A percentile compares a stretch with the other conserved stretches of the same genome.
These are phyloP conservation scores for Nesoenas mayeri DNA, from an alignment of 2,113 vertebrate species.

Conservation along the genomic window DNA sequence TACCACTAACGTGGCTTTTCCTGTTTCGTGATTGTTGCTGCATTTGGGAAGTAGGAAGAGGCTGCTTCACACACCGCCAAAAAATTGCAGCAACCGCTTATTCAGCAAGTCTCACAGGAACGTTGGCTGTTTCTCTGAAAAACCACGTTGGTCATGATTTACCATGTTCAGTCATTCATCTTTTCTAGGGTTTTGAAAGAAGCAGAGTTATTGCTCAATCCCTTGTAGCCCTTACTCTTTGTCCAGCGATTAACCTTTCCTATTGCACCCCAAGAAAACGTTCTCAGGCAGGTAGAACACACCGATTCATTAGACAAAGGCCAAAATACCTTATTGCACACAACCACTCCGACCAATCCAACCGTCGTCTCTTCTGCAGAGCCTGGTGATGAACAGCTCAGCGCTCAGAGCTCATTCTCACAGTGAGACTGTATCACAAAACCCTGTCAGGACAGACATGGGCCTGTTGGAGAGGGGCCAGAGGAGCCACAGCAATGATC, in stretches of 20 bases:
- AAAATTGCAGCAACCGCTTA: conserved; percentile 21
- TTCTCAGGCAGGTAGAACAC: not conserved
- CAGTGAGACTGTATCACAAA: not conserved
- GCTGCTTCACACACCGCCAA: not conserved
- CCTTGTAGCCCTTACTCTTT: not conserved
- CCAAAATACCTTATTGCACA: not conserved
- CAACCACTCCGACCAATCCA: not conserved
- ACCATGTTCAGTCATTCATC: conserved; percentile 31
- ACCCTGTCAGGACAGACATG: too few relatives aligned
- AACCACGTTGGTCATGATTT: not conserved
- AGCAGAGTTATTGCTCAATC: not conserved
- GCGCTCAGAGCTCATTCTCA: not conserved
- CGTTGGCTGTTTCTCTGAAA: not conserved
- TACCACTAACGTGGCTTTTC: not conserved
- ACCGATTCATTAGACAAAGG: not conserved
- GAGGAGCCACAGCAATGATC: too few relatives aligned
- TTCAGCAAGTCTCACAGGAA: conserved; percentile 22
- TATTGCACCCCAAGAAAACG: not conserved
- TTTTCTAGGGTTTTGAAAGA: conserved; percentile 20
- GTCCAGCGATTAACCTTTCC: not conserved
- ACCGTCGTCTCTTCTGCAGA: not conserved
- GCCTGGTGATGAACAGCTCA: accelerated
- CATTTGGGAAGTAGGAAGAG: conserved; percentile 6
- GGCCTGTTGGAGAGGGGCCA: too few relatives aligned
- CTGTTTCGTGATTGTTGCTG: not conserved